Percentiles rank a stretch among this genome's conserved stretches.
Conservation (phyloP, 2,797 vertebrate genomes). For the Ictinia mississippiensis region DNA sequence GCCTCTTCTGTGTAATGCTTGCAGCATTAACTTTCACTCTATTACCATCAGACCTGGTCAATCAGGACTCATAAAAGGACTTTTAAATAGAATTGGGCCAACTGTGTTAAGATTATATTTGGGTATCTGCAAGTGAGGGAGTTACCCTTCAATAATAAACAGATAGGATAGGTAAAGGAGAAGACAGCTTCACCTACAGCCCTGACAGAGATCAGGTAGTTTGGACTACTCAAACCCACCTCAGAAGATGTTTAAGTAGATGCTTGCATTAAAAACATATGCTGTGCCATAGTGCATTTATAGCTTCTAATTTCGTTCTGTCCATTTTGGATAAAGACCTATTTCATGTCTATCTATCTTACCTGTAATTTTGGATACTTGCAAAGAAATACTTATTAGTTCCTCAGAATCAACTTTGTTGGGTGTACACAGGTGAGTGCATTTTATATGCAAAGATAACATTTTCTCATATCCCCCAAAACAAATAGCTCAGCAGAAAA, state of each 20-base stretch:
- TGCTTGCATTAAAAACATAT: neutral
- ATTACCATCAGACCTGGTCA: conserved; percentile 72
- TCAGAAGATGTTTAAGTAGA: neutral
- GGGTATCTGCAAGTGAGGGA: neutral
- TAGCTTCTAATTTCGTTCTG: neutral
- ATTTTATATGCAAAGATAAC: neutral
- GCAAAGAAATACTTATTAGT: neutral
- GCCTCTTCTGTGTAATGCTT: conserved; percentile 67
- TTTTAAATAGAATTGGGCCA: conserved; percentile 48
- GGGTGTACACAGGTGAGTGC: neutral
- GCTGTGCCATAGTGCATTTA: neutral
- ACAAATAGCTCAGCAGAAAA: neutral
- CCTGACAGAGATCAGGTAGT: neutral
- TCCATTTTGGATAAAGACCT: neutral
- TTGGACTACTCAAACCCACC: neutral
- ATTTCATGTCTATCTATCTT: neutral
- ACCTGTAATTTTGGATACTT: neutral
- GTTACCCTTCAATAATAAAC: neutral
- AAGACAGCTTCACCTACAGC: neutral
- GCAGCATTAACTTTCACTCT: conserved; percentile 68
- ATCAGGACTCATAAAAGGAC: conserved; percentile 67
- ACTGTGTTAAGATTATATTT: neutral
- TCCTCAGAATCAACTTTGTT: neutral
- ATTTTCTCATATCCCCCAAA: neutral
- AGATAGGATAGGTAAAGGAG: neutral